phyloP scores from a whole-genome alignment of 2,888 invertebrate genomes.

The Protula sp. region DNA sequence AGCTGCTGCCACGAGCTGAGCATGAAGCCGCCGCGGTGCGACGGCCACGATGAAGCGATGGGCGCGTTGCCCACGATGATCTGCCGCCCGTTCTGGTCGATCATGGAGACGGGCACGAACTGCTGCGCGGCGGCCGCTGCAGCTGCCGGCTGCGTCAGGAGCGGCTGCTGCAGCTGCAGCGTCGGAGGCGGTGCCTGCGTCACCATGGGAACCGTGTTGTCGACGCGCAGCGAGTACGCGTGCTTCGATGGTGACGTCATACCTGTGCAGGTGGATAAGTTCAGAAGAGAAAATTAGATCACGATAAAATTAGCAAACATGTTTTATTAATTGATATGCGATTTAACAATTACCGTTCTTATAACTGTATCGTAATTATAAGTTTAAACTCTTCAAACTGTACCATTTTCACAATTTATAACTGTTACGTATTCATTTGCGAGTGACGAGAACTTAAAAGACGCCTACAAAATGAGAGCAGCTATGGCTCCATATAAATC shows the following conservation, averaged over 20 bases:
- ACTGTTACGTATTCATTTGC: too few species aligned
- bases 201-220: slow-evolving; percentile 57
- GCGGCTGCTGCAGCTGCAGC: slow-evolving; percentile 72
- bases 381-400: too few species aligned
- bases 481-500: too few species aligned
- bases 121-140: slow-evolving; percentile 61
- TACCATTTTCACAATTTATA: too few species aligned
- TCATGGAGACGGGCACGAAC: slow-evolving; percentile 89
- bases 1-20: slow-evolving; percentile 77
- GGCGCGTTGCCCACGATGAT: slow-evolving; percentile 73
- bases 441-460: too few species aligned
- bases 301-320: too few species aligned
- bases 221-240: slow-evolving; percentile 38
- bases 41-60: slow-evolving; percentile 67
- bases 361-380: background rate
- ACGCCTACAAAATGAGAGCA: too few species aligned
- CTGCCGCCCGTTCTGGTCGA: slow-evolving; percentile 76
- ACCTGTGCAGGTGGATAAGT: background rate
- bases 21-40: slow-evolving; percentile 71
- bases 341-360: background rate
- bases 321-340: too few species aligned
- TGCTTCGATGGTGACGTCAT: slow-evolving; percentile 54
- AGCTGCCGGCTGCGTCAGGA: slow-evolving; percentile 20
- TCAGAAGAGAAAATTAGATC: background rate
- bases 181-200: slow-evolving; percentile 63